A percentile compares a stretch with the other conserved stretches of the same genome.
Evolutionary conservation across 2,113 vertebrate species (phyloP).

Genomic region (Podarcis cretensis): DNA sequence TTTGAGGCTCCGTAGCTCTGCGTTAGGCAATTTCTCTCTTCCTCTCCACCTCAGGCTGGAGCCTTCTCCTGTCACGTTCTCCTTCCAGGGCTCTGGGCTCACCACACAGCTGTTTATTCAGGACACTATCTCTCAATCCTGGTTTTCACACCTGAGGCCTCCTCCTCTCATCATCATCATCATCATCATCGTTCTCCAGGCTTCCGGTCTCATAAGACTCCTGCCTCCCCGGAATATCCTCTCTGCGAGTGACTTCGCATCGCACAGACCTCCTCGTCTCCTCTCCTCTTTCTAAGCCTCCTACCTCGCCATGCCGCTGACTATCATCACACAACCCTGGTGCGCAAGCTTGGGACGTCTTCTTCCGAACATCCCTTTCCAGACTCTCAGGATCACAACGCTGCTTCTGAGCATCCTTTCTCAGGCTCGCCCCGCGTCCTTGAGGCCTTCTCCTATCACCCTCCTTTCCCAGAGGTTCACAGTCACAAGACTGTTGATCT

Average conservation of each 20-base stretch:
- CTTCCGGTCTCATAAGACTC: neutral
- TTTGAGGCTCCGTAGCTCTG: no score
- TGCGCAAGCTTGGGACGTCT: neutral
- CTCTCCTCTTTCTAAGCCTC: neutral
- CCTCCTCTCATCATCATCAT: neutral
- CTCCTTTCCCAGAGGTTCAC: neutral
- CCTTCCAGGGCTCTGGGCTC: neutral
- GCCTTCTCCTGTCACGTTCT: neutral
- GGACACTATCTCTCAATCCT: neutral
- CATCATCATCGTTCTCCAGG: no score
- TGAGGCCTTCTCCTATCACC: neutral
- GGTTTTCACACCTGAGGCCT: neutral
- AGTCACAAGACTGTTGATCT: neutral
- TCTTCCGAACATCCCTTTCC: neutral
- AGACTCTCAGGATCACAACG: neutral
- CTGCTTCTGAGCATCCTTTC: neutral
- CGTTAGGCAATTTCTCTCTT: no score
- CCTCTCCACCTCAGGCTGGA: neutral
- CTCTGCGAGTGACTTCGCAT: neutral
- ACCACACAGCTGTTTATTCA: neutral
- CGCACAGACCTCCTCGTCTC: neutral
- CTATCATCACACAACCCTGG: neutral
- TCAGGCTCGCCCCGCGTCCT: neutral
- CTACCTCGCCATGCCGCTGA: neutral
- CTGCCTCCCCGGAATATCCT: neutral